Conservation (phyloP, 2,888 invertebrate species). For the Plagiodera versicolora region DNA sequence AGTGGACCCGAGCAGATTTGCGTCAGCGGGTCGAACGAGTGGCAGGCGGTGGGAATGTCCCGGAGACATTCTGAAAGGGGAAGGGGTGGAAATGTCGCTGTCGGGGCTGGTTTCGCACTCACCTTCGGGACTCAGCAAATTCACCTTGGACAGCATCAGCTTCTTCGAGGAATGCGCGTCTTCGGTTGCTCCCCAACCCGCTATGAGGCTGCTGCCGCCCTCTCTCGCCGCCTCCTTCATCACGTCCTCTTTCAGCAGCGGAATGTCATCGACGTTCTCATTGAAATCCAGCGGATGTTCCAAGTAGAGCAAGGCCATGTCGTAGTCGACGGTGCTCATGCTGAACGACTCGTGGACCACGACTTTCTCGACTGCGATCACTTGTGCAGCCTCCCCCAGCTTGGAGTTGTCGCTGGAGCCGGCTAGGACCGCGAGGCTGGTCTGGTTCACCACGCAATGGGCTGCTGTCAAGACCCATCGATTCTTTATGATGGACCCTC, state of each 20-base stretch:
- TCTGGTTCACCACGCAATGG: background rate
- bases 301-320: background rate
- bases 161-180: background rate
- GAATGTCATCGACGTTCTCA: background rate
- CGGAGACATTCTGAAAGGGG: background rate
- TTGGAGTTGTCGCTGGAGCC: background rate
- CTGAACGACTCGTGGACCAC: background rate
- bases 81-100: too few species aligned
- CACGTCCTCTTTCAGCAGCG: background rate
- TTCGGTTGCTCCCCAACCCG: slow-evolving; percentile 10
- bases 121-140: background rate
- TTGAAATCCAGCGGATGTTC: background rate
- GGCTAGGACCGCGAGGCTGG: background rate
- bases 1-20: background rate
- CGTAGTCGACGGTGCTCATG: background rate
- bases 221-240: background rate
- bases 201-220: background rate
- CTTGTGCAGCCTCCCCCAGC: background rate
- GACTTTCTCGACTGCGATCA: background rate
- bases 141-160: background rate
- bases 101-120: background rate
- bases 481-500: background rate
- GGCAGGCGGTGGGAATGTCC: background rate
- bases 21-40: background rate
- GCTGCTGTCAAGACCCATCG: slow-evolving; percentile 8